Percentiles rank a stretch among this genome's conserved stretches.
phyloP scores from a whole-genome alignment of 2,888 invertebrate species.

The Cenopis cana region DNA sequence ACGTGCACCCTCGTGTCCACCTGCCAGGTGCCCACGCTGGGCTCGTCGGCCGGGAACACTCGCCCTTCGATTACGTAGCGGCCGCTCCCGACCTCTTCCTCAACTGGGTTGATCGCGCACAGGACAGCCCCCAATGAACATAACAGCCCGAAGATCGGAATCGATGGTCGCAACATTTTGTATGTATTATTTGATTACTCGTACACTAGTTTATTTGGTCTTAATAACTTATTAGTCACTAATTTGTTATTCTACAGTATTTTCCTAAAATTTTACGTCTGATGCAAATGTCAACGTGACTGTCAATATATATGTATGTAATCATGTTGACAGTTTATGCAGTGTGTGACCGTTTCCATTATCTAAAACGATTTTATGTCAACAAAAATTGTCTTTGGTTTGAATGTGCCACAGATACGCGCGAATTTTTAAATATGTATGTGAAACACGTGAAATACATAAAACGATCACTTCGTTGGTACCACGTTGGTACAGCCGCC shows the following conservation, averaged over 20 bases:
- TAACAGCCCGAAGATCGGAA: conserved; percentile 34
- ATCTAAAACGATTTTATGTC: not conserved
- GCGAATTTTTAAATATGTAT: not conserved
- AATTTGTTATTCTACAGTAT: not conserved
- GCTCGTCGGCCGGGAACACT: conserved; percentile 90
- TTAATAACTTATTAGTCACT: not conserved
- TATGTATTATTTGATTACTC: not conserved
- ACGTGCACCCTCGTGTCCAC: conserved; percentile 91
- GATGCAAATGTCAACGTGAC: conserved; percentile 5
- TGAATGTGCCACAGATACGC: not conserved
- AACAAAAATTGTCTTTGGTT: not conserved
- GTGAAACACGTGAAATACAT: too few relatives aligned
- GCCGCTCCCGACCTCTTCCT: conserved; percentile 79
- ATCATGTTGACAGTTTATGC: not conserved
- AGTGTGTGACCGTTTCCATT: not conserved
- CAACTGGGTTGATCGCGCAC: conserved; percentile 61
- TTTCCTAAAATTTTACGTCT: not conserved
- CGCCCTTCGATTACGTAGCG: conserved; percentile 92
- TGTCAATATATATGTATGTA: too few relatives aligned
- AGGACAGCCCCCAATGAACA: conserved; percentile 52
- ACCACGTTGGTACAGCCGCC: too few relatives aligned
- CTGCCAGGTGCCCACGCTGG: conserved; percentile 88
- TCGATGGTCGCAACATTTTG: conserved; percentile 22
- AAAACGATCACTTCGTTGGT: too few relatives aligned
- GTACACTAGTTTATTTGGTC: not conserved